Evolutionary conservation across 2,797 vertebrate genomes (phyloP), one percentile per base, ranked within the genome.

Genomic region (Botia almorhae): DNA sequence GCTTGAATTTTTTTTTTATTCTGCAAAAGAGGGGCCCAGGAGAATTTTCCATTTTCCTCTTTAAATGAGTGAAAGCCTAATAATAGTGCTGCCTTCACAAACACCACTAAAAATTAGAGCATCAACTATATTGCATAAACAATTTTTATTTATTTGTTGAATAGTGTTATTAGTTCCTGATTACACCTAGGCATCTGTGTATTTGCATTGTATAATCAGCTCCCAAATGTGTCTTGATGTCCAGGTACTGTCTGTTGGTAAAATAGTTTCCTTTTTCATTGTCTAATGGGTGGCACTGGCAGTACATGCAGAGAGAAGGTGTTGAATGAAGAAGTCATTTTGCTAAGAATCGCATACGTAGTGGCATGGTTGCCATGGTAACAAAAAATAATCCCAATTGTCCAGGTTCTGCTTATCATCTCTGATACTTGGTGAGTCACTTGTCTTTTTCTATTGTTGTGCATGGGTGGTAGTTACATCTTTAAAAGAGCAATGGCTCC

Each of bases 311-410:
- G 58, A 61, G 64, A 71, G 53, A 23, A 29, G 12, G 36, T 73
- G 51, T 68, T 72, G 69, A 69, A 83, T 65, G 60, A 19, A 74
- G 61, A 81, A 64, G 58, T 71, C 58, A 70, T 80, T 78, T 82
- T 39, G 29, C 72, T 50, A 51, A 78, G 74, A 26, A 58, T 69
- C 13, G 19, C 72, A 72, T 79, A 29, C 56, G 69, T 78, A 76
- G 75, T 78, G 67, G 75, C 61, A 76, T 16, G 61, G 81, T 84
- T 80, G 72, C 76, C 63, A 33, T 84, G 80, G 83, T 65, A 76
- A 82, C 83, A 69, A 26, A 56, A 71, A 82, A 79, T 73, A 21
- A 64, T 76, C 80, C 80, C 72, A 63, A 53, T 70, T 80, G 80
- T 80, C 80, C 83, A 80, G 68, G 76, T 46, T 84, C 71, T 3